Evolutionary conservation across 2,888 invertebrate genomes (phyloP), one percentile per base, ranked within the genome.

Genomic region (Drosophila testacea): DNA sequence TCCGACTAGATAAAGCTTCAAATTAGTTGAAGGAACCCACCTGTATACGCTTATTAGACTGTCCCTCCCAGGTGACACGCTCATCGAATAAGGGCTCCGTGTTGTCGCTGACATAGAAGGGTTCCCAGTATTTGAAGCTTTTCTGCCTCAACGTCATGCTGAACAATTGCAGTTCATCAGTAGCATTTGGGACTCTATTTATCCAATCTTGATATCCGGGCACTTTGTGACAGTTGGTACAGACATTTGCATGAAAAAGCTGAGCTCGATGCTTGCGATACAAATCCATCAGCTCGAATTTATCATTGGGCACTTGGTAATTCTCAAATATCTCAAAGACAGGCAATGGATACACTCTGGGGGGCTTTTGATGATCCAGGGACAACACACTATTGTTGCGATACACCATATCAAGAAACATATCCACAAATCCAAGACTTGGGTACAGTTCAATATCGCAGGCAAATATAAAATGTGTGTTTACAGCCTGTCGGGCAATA

Each of bases 371-470:
- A 0, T 65, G 39, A 0, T 55, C 28, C 41, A 68, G 7, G 0
- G 75, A 61, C 16, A 87, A 92, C 7, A 96, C 95, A 56, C 94
- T 94, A 44, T 92, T 93, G 80, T 96, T 95, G 68, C 94, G 94
- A 4, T 95, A 94, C 54, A 97, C 95, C 96, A 97, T 96, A 78
- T 96, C 95, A 69, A 97, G 93, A 93, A 98, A 98, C 88, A 95
- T 94, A 0, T 94, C 94, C 55, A 96, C 95, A 72, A 97, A 93
- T 77, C 95, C 94, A n/a, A 96, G 95, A 91, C 95, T 97, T 48
- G 97, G 97, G 91, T 96, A 97, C 39, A 98, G 94, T 92, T 98
- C 97, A 79, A 97, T 96, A 90, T 98, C 97, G 54, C 96, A 96
- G 6, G 97, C 95, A 46, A 97, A 94, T 38, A 97, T 94, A 91